Percentiles rank a stretch among this genome's conserved stretches.
These are phyloP conservation scores for Solenodon paradoxus DNA, from an alignment of 2,113 vertebrate species.

Conservation along the genomic window DNA sequence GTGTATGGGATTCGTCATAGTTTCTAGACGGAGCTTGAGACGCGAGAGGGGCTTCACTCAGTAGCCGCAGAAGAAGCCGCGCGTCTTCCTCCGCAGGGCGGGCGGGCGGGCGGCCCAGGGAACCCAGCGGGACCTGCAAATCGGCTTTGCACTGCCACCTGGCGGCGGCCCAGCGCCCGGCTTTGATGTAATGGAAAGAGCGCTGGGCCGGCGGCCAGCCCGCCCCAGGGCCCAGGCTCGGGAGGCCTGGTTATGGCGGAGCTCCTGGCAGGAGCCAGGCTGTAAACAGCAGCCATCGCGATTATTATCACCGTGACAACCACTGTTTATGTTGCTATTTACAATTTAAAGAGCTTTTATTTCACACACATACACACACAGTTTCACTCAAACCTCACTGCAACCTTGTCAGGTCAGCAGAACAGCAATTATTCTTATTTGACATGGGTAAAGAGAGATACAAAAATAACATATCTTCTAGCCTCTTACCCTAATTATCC, in stretches of 20 bases:
- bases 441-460: not conserved
- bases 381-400: not conserved
- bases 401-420: not conserved
- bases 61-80: not conserved
- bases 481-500: not conserved
- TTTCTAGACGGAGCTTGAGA: too few species aligned
- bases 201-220: not conserved
- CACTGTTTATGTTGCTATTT: not conserved
- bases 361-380: not conserved
- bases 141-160: constrained; percentile 30
- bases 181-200: not conserved
- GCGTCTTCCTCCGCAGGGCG: accelerated
- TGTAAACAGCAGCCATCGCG: not conserved
- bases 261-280: not conserved
- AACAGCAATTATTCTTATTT: not conserved
- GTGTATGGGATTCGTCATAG: not conserved
- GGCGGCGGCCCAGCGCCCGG: not conserved
- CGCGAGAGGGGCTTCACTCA: not conserved
- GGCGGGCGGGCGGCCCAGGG: not conserved
- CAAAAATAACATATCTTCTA: not conserved
- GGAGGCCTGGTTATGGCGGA: not conserved
- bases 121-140: accelerated
- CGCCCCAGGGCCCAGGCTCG: not conserved
- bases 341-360: not conserved
- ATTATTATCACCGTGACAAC: not conserved